A percentile compares a stretch with the other conserved stretches of the same genome.
Evolutionary conservation across 1,140 invertebrate species (phyloP).

Genomic region (Psix sp.): DNA sequence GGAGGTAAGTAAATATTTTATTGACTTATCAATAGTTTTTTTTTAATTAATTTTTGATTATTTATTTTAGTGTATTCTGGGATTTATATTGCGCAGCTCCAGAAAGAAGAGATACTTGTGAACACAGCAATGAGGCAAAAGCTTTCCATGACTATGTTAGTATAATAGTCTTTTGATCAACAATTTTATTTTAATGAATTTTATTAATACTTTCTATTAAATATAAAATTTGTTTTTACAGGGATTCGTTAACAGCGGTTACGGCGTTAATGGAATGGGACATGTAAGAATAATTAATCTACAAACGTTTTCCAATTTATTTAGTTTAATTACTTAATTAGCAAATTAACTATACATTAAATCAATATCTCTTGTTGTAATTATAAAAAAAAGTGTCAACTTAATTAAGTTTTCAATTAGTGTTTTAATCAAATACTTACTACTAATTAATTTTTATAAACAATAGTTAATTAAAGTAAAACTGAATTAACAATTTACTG

Average conservation of each 20-base stretch:
- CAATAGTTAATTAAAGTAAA: no score
- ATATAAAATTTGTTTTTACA: constrained; percentile 70
- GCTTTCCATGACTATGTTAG: constrained; percentile 98
- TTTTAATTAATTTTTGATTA: constrained; percentile 1
- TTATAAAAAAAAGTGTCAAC: no score
- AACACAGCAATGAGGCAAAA: constrained; percentile 98
- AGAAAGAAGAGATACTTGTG: constrained; percentile 95
- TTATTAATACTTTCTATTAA: background rate
- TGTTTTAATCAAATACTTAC: no score
- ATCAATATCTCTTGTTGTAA: no score
- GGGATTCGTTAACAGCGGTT: constrained; percentile 97
- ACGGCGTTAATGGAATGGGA: constrained; percentile 96
- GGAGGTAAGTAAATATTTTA: constrained; percentile 84
- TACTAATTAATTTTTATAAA: no score
- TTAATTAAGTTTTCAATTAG: no score
- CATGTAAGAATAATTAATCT: constrained; percentile 82
- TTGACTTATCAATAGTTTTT: background rate
- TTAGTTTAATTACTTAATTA: no score
- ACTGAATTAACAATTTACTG: background rate
- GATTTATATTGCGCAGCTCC: constrained; percentile 99
- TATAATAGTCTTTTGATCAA: constrained; percentile 47
- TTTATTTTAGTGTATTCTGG: constrained; percentile 93
- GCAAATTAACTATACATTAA: no score
- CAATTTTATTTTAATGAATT: constrained; percentile 1
- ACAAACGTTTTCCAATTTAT: background rate